Evolutionary conservation across 2,888 invertebrate species (phyloP).

Genomic region (Drosophila stalkeri): DNA sequence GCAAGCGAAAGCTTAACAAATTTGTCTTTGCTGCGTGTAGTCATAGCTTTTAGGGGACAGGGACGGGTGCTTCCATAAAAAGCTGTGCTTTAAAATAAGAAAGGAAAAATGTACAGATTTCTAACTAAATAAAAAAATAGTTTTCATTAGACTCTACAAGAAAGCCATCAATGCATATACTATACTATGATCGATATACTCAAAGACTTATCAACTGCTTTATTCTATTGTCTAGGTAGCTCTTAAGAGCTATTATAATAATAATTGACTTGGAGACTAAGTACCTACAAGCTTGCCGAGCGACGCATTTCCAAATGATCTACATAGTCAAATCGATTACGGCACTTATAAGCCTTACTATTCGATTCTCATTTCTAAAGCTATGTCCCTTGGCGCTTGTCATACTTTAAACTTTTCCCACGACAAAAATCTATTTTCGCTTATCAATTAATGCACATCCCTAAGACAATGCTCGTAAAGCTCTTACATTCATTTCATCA

Average conservation of each 20-base stretch:
- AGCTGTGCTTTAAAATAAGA: neutral
- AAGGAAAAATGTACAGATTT: neutral
- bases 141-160: neutral
- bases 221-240: no score
- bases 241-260: neutral
- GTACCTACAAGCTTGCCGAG: neutral
- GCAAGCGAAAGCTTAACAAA: neutral
- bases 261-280: neutral
- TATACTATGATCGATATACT: neutral
- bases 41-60: neutral
- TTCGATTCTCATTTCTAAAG: no score
- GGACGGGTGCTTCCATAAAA: neutral
- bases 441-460: conserved; percentile 40
- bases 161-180: neutral
- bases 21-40: neutral
- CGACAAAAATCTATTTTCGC: neutral
- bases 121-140: no score
- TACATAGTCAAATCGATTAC: neutral
- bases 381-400: neutral
- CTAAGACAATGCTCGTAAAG: neutral
- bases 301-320: neutral
- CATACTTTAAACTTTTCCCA: neutral
- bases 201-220: no score
- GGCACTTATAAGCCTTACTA: no score
- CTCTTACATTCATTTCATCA: conserved; percentile 93